Percentiles rank a stretch among this genome's conserved stretches.
Conservation (phyloP, 2,797 vertebrate species). For the Acipenser transmontanus region DNA sequence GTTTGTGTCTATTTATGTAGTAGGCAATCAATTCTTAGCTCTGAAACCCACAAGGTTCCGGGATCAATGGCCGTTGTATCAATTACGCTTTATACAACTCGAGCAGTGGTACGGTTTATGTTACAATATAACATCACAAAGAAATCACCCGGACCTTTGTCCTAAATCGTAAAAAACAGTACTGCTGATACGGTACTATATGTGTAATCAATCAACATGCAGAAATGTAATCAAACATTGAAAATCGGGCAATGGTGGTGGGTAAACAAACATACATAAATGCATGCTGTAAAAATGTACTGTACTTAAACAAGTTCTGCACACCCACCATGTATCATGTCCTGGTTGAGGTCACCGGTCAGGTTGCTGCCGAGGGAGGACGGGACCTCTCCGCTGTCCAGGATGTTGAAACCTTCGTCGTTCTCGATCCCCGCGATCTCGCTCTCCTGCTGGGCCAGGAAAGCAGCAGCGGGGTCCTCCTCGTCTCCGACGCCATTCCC, state of each 20-base stretch:
- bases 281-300: not conserved
- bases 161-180: too few species aligned
- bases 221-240: not conserved
- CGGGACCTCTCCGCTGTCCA: constrained; percentile 81
- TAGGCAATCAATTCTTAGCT: too few species aligned
- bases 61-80: too few species aligned
- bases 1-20: too few species aligned
- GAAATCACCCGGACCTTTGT: too few species aligned
- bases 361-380: constrained; percentile 48
- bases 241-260: constrained; percentile 28
- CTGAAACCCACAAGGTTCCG: too few species aligned
- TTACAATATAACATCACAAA: too few species aligned
- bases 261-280: constrained; percentile 25
- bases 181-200: not conserved
- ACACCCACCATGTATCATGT: constrained; percentile 3
- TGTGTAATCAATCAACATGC: not conserved
- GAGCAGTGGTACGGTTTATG: too few species aligned
- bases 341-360: constrained; percentile 12
- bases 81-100: too few species aligned
- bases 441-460: constrained; percentile 87
- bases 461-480: constrained; percentile 85
- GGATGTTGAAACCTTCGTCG: constrained; percentile 87
- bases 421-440: constrained; percentile 93
- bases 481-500: constrained; percentile 69
- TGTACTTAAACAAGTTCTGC: not conserved